Percentiles rank a stretch among this genome's conserved stretches.
phyloP scores from a whole-genome alignment of 2,113 vertebrate genomes.

The Phoenicopterus ruber region DNA sequence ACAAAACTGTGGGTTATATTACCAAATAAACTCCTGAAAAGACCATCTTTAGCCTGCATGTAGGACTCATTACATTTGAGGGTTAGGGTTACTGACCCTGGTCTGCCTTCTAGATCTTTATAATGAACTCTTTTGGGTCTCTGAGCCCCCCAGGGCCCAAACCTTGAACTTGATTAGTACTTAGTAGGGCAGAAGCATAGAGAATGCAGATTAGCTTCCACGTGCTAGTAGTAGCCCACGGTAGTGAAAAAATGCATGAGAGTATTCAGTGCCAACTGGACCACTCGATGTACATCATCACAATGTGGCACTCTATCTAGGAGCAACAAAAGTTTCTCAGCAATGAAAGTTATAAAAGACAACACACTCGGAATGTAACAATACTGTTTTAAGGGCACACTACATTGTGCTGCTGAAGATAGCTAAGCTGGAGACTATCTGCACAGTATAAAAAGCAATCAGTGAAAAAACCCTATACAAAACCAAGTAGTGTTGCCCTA shows the following conservation, averaged over 20 bases:
- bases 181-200: background rate
- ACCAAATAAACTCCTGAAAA: background rate
- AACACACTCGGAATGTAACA: background rate
- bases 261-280: background rate
- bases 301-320: background rate
- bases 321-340: background rate
- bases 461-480: background rate
- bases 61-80: background rate
- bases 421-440: background rate
- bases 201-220: background rate
- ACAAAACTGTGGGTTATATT: background rate
- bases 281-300: fast-evolving
- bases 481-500: background rate
- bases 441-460: background rate
- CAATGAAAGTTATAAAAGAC: background rate
- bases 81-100: background rate
- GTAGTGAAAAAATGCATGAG: background rate
- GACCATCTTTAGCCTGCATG: background rate
- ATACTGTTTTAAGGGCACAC: background rate
- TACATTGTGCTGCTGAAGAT: background rate
- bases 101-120: background rate
- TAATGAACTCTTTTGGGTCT: background rate
- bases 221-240: background rate
- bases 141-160: background rate
- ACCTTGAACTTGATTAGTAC: background rate